A percentile compares a stretch with the other conserved stretches of the same genome.
These are phyloP conservation scores for Lacanobia wlatinum DNA, from an alignment of 2,888 invertebrate species.

Conservation along the genomic window DNA sequence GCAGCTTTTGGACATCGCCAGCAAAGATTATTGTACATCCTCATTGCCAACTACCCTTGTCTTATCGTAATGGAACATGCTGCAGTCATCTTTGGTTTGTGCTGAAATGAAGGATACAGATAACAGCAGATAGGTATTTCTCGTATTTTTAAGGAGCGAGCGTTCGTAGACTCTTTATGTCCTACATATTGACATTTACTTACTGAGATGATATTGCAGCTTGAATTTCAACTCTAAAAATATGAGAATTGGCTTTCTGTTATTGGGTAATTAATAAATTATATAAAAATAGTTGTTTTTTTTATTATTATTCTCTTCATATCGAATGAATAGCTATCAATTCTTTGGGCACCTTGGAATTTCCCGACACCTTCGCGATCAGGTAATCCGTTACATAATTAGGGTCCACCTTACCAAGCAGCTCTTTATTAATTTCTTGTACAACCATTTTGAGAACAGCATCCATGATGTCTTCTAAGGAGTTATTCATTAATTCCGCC, in stretches of 20 bases:
- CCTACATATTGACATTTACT: no score
- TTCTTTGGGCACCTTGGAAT: background rate
- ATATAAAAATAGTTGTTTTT: background rate
- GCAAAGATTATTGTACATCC: slow-evolving; percentile 27
- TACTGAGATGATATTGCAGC: no score
- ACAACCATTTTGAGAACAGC: slow-evolving; percentile 20
- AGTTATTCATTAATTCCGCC: slow-evolving; percentile 7
- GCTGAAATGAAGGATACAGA: background rate
- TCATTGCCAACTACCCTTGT: background rate
- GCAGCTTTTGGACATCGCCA: slow-evolving; percentile 29
- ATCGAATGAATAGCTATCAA: background rate
- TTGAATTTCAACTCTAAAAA: no score
- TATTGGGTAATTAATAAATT: background rate
- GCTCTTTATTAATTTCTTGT: slow-evolving; percentile 20
- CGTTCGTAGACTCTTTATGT: no score
- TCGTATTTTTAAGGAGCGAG: no score
- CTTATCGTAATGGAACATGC: background rate
- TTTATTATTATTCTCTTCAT: background rate
- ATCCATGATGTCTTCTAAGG: slow-evolving; percentile 13
- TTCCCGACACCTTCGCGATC: background rate
- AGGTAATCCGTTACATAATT: background rate
- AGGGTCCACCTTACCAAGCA: background rate
- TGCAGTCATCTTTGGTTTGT: background rate
- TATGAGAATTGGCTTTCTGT: background rate
- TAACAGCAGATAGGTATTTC: background rate